Base-by-base conservation (phyloP, 2,797 vertebrate species). In the Mareca penelope region DNA sequence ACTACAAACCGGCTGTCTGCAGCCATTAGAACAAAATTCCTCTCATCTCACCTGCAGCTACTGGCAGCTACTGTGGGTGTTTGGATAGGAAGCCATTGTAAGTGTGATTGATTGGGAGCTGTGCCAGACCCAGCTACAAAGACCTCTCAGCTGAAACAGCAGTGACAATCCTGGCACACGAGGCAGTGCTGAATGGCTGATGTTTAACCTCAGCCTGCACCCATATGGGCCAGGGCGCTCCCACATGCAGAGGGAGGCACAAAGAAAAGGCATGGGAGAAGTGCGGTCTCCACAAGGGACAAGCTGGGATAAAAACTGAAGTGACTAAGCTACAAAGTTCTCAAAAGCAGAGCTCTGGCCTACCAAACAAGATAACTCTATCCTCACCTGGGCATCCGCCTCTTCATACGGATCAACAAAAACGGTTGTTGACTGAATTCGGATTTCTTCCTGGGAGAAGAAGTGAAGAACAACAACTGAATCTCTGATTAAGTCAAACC, bases 401-500 rank as follows among this genome's bases (percentile, higher is more conserved):
- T 99, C 99, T 83, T 99, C 99, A 6, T 99, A 99, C 0, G 99
- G 99, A 91, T 99, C 98, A 96, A 99, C 99, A 28, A 99, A 99
- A 96, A 99, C 99, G 0, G 98, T 98, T 8, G 98, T 97, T 24
- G 95, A 98, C 42, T 99, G 82, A 28, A 99, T 97, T 87, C 98
- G 98, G 83, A 99, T 98, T 94, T 99, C 99, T 31, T 99, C 98
- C 99, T 99, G 91, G 72, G 7, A 92, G 63, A 76, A 59, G 61
- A 67, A 78, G 31, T 87, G 23, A 44, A 57, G 53, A 75, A 10
- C 18, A 86, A 13, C 60, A 24, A 59, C 15, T 83, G 44, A 42
- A 65, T 12, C 31, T 61, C 23, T 70, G 63, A 60, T 61, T 11
- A 46, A 64, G 50, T 5, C 31, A n/a, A 9, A 28, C 39, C 53